Evolutionary conservation across 2,113 vertebrate genomes (phyloP), one percentile per base, ranked within the genome.

Genomic region (Psettodes erumei): DNA sequence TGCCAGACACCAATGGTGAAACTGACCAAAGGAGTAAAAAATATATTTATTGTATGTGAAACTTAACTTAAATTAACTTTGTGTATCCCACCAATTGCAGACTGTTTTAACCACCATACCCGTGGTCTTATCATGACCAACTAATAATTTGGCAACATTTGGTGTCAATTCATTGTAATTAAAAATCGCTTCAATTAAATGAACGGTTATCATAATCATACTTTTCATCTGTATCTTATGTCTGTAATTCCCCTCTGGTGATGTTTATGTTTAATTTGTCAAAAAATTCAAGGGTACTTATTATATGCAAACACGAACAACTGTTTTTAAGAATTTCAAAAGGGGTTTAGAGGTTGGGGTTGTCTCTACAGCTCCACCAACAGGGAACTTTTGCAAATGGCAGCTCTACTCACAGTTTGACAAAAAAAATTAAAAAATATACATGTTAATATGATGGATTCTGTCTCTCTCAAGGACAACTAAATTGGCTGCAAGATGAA

Each of bases 21-120:
- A 62, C 28, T 37, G 42, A 69, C 30, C 27, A 53, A 30, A 21
- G 25, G 8, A 35, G 2, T 30, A 53, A 42, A 54, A 28, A 12
- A 47, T 23, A 32, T 71, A 82, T 66, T 77, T 75, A 77, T 77
- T 60, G 37, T 32, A 48, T 83, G 61, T 68, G 37, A 75, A 62
- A 40, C 61, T 43, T 16, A 65, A 45, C 78, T 62, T 62, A 64
- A n/a, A n/a, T n/a, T n/a, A n/a, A n/a, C 43, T 75, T 10, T 60
- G 15, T 50, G 45, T 54, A 42, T 61, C 25, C 40, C 33, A 40
- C n/a, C 30, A 27, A 59, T 32, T 32, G 47, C 47, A 16, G 23
- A 13, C 2, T 28, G 25, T 65, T 54, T 45, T 32, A 9, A 16
- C 35, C 19, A 47, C 32, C 28, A 58, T 12, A 51, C 16, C n/a